phyloP scores from a whole-genome alignment of 2,888 invertebrate species.

The Aleiodes testaceus region DNA sequence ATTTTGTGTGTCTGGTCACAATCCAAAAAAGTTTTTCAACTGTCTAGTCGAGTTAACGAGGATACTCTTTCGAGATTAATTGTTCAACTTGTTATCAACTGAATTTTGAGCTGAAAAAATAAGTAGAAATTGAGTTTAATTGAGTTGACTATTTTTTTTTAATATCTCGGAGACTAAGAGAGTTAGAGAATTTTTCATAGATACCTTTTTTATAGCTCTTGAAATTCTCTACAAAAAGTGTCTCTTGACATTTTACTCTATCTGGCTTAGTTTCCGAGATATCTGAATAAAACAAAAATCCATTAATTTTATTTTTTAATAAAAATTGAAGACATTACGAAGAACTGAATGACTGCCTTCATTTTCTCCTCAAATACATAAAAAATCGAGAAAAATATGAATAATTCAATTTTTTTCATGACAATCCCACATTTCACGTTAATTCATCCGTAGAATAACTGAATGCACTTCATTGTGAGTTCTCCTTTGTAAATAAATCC shows the following conservation, averaged over 20 bases:
- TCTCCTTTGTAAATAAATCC: slow-evolving; percentile 55
- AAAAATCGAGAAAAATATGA: slow-evolving; percentile 43
- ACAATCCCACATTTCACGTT: slow-evolving; percentile 49
- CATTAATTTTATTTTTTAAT: too few relatives aligned
- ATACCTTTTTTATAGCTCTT: too few relatives aligned
- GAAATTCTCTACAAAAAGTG: too few relatives aligned
- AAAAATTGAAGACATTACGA: too few relatives aligned
- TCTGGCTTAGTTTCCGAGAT: too few relatives aligned
- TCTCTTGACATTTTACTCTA: too few relatives aligned
- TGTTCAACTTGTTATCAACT: slow-evolving; percentile 34
- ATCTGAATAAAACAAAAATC: too few relatives aligned
- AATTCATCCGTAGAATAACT: slow-evolving; percentile 60
- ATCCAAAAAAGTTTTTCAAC: slow-evolving; percentile 38
- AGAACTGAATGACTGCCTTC: neutral
- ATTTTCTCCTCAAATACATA: neutral
- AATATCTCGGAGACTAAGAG: too few relatives aligned
- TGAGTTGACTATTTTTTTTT: too few relatives aligned
- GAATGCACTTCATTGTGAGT: slow-evolving; percentile 65
- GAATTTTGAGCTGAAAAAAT: slow-evolving; percentile 27
- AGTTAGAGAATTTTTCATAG: too few relatives aligned
- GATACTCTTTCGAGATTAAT: slow-evolving; percentile 28
- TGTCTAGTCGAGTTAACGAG: slow-evolving; percentile 38
- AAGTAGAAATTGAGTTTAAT: slow-evolving; percentile 16
- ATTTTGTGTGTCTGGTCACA: slow-evolving; percentile 54
- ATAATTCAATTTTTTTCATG: slow-evolving; percentile 35